phyloP scores from a whole-genome alignment of 2,797 vertebrate genomes.

The Neostethus bicornis region DNA sequence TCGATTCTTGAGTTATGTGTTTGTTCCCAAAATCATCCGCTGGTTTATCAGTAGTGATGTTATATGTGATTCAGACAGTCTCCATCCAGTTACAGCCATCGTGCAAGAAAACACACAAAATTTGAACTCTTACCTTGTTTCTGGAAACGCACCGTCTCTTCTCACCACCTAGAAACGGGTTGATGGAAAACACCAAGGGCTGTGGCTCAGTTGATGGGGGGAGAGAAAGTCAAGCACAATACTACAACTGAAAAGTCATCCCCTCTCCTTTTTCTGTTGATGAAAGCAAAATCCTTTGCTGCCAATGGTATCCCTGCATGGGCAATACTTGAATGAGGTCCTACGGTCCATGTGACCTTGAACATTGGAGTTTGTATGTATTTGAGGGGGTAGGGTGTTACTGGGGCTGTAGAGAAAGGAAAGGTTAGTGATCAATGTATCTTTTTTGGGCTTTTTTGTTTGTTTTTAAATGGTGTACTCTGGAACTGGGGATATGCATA shows the following conservation, averaged over 20 bases:
- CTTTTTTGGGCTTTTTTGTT: conserved; percentile 65
- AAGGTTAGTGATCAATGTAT: conserved; percentile 42
- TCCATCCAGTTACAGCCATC: conserved; percentile 34
- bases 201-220: conserved; percentile 52
- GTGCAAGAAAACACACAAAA: conserved; percentile 25
- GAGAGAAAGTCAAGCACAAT: conserved; percentile 67
- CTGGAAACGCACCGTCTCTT: conserved; percentile 64
- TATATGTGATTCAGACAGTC: conserved; percentile 32
- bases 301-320: conserved; percentile 51
- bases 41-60: conserved; percentile 42
- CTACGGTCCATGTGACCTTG: conserved; percentile 52
- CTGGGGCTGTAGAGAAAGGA: conserved; percentile 42
- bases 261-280: conserved; percentile 77
- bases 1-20: conserved; percentile 23
- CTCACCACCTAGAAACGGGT: conserved; percentile 60
- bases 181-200: conserved; percentile 43
- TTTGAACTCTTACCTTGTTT: conserved; percentile 74
- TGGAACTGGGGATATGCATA: conserved; percentile 78
- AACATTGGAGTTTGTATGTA: conserved; percentile 27
- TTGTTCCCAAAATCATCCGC: conserved; percentile 14
- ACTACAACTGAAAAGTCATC: conserved; percentile 70
- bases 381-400: conserved; percentile 4
- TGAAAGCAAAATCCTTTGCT: conserved; percentile 79
- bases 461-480: conserved; percentile 74
- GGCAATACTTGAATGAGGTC: conserved; percentile 64